phyloP scores from a whole-genome alignment of 2,113 vertebrate genomes.

The Alethe castanea region DNA sequence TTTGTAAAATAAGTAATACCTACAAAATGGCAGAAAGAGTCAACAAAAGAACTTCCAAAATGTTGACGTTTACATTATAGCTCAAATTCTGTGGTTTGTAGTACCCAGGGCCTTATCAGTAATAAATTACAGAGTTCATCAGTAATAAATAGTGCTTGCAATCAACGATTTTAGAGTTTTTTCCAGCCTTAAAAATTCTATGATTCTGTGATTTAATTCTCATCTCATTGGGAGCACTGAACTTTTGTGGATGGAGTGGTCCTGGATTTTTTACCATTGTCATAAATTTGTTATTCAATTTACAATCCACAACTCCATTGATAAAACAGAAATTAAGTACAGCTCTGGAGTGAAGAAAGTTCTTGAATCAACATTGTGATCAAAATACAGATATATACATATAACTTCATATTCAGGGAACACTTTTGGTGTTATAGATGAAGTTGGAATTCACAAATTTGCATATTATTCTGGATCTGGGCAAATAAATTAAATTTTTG shows the following conservation, averaged over 20 bases:
- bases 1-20: background rate
- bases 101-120: background rate
- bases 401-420: background rate
- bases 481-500: background rate
- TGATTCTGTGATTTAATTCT: background rate
- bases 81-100: background rate
- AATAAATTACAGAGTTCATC: background rate
- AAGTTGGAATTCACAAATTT: background rate
- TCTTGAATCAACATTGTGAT: background rate
- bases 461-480: background rate
- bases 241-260: fast-evolving
- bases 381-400: background rate
- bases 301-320: background rate
- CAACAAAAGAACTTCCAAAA: background rate
- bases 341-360: background rate
- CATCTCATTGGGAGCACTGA: background rate
- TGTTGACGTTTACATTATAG: background rate
- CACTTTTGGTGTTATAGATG: background rate
- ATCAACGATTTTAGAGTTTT: background rate
- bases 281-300: background rate
- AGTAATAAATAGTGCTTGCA: background rate
- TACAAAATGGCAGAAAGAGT: background rate
- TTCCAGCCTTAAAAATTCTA: background rate
- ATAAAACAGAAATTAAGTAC: background rate
- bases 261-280: background rate